Evolutionary conservation across 1,140 invertebrate genomes (phyloP).

Genomic region (Calliopsis andreniformis): DNA sequence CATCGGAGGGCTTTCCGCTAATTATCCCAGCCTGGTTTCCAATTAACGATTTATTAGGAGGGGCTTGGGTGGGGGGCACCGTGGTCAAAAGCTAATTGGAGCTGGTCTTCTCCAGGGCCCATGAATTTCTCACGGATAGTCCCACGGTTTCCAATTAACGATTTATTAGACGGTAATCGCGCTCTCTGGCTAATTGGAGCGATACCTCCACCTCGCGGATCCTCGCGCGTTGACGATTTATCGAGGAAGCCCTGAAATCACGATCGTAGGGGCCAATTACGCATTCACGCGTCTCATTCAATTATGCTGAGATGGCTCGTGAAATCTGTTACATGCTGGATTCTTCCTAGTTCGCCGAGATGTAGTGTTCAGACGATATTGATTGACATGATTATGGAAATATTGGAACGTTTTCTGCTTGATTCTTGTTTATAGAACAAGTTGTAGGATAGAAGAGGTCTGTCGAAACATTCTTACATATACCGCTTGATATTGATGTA

Average conservation of each 20-base stretch:
- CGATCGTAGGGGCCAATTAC: constrained; percentile 4
- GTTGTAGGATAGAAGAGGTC: no score
- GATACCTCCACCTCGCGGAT: not conserved
- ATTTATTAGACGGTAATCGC: constrained; percentile 46
- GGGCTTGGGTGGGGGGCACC: constrained; percentile 1
- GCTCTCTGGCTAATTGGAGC: constrained; percentile 42
- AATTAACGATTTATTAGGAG: constrained; percentile 66
- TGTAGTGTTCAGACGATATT: no score
- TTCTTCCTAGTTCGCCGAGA: not conserved
- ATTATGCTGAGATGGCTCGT: not conserved
- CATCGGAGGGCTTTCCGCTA: constrained; percentile 52
- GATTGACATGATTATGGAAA: no score
- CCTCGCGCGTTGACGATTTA: constrained; percentile 10
- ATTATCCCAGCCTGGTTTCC: constrained; percentile 59
- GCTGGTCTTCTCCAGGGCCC: constrained; percentile 13
- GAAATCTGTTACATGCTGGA: not conserved
- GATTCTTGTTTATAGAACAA: no score
- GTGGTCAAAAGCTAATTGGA: constrained; percentile 54
- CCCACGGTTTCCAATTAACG: constrained; percentile 48
- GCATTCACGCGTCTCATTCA: not conserved
- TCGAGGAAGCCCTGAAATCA: not conserved
- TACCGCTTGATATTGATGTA: not conserved
- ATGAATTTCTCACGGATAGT: constrained; percentile 44
- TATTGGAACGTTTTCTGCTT: no score
- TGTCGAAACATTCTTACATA: no score